Conservation (phyloP, 64 coral and sea anemone genomes). For the Exaiptasia diaphana region DNA sequence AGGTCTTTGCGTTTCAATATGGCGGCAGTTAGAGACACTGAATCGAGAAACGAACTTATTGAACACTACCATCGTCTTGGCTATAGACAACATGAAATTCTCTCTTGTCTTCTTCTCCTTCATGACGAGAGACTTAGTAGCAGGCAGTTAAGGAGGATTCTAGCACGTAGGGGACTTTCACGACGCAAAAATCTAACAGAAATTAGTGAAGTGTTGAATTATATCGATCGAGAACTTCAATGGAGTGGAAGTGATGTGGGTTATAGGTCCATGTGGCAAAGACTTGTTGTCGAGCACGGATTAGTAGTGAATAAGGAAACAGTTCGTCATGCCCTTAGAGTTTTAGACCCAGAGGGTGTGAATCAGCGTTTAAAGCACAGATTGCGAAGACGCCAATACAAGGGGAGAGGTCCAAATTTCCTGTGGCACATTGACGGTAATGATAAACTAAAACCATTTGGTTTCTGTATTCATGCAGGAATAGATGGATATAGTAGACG, state of each 20-base stretch:
- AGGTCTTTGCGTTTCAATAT: no score
- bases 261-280: constrained; percentile 72
- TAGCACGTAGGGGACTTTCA: background rate
- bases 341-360: constrained; percentile 68
- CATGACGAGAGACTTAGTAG: constrained; percentile 7
- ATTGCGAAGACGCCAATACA: constrained; percentile 30
- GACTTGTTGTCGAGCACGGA: constrained; percentile 5
- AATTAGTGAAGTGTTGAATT: background rate
- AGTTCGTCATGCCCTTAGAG: constrained; percentile 47
- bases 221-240: background rate
- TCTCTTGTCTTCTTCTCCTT: constrained; percentile 14
- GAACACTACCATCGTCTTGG: constrained; percentile 14
- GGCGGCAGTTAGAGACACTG: no score
- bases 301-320: constrained; percentile 52
- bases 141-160: constrained; percentile 4
- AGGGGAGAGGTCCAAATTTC: constrained; percentile 43
- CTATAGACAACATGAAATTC: constrained; percentile 29
- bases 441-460: constrained; percentile 59
- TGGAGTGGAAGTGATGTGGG: constrained; percentile 45
- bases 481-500: constrained; percentile 60
- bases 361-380: constrained; percentile 10
- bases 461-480: no score
- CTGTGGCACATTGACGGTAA: constrained; percentile 66
- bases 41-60: background rate
- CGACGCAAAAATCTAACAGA: background rate